Evolutionary conservation across 2,797 vertebrate genomes (phyloP).

Genomic region (Arremon aurantiirostris): DNA sequence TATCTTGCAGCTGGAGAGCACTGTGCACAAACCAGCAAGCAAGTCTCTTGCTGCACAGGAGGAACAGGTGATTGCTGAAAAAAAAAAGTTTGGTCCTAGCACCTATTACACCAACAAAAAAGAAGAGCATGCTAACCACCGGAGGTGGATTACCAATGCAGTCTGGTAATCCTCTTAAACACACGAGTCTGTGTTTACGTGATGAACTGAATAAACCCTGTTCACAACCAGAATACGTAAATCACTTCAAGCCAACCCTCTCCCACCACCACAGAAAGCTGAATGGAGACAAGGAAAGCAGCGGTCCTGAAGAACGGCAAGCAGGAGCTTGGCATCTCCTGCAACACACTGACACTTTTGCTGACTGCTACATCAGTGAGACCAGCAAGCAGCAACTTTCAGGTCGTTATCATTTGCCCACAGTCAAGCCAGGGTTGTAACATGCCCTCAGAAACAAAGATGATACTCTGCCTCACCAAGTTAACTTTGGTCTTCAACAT

Average conservation of each 20-base stretch:
- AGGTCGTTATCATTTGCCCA: accelerated
- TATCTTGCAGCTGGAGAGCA: neutral
- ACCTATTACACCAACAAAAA: neutral
- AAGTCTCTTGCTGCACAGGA: neutral
- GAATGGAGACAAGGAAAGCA: neutral
- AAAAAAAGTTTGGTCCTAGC: neutral
- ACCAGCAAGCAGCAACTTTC: neutral
- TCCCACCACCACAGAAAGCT: neutral
- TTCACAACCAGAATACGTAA: neutral
- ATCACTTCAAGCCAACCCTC: neutral
- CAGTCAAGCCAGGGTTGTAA: neutral
- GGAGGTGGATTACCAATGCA: neutral
- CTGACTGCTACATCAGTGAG: neutral
- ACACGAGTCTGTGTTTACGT: neutral
- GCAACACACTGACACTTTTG: neutral
- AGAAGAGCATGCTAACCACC: neutral
- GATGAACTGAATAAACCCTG: neutral
- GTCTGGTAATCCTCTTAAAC: slow-evolving; percentile 24
- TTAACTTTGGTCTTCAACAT: neutral
- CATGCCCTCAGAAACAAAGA: neutral
- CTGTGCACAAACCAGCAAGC: neutral
- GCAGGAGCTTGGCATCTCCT: neutral
- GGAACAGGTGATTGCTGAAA: neutral
- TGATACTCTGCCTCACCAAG: neutral
- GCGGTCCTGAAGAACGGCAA: accelerated